A percentile compares a stretch with the other conserved stretches of the same genome.
These are phyloP conservation scores for Ctenosaura bakeri DNA, from an alignment of 2,797 vertebrate species.

Conservation along the genomic window DNA sequence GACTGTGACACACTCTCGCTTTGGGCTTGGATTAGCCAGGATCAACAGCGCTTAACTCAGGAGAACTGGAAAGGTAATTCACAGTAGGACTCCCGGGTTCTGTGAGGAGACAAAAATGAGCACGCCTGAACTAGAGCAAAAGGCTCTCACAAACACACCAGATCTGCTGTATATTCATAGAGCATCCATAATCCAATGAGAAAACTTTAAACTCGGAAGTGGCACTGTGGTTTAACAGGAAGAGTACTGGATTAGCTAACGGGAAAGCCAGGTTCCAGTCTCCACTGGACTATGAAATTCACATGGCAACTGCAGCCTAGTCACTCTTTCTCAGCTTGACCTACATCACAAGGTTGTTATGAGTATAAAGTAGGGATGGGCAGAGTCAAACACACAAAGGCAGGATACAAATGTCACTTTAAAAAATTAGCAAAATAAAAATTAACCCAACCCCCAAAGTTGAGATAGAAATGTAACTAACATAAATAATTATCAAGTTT, in stretches of 20 bases:
- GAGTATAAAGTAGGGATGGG: too few relatives aligned
- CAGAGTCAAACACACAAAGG: too few relatives aligned
- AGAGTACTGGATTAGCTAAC: neutral
- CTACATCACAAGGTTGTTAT: too few relatives aligned
- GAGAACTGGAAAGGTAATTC: conserved; percentile 22
- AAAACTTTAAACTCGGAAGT: neutral
- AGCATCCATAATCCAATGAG: neutral
- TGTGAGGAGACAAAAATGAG: neutral
- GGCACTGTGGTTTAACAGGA: neutral
- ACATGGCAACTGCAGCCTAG: too few relatives aligned
- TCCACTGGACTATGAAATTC: too few relatives aligned
- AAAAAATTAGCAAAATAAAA: neutral
- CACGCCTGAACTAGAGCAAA: neutral
- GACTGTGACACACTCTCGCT: neutral
- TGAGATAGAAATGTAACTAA: neutral
- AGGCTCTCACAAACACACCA: neutral
- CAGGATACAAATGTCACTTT: too few relatives aligned
- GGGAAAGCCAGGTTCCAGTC: too few relatives aligned
- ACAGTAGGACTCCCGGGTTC: conserved; percentile 16
- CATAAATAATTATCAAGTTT: too few relatives aligned
- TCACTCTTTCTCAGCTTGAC: too few relatives aligned
- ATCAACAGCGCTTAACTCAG: conserved; percentile 16
- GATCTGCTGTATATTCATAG: neutral
- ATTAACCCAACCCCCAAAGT: neutral
- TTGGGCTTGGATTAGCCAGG: conserved; percentile 24